Base-by-base conservation (phyloP, 2,797 vertebrate species). In the Cyclura pinguis region DNA sequence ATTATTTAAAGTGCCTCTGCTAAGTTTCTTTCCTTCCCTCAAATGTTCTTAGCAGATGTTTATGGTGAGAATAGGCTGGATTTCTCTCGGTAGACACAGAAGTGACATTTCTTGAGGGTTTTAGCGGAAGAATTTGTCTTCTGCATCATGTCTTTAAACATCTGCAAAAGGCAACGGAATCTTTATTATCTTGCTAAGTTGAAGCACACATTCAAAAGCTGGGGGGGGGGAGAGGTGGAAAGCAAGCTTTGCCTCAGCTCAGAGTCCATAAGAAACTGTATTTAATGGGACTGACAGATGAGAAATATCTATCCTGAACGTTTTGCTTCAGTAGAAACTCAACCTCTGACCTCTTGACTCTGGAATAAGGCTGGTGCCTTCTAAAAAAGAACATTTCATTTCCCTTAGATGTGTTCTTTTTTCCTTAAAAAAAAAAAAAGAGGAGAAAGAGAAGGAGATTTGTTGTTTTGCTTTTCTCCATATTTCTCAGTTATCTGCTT, bases 61-160 rank as follows among this genome's bases (percentile, higher is more conserved):
- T 96, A 95, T 90, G 88, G 87, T 86, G 91, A 82, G 88, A 95
- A 97, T 94, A 95, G 89, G 90, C 93, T 96, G 93, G 92, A 94
- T 96, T 88, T 97, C 93, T 96, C 94, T 96, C 94, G 88, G 95
- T 93, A 97, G 95, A 95, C 91, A 96, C 90, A 96, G 88, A 97
- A 97, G 94, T 96, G 95, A 95, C 95, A 96, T 97, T 97, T 97
- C 97, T 98, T 96, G 96, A 95, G 96, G 97, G 95, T 97, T 97
- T 96, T 96, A 91, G 88, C 89, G 96, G 95, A 96, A 96, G 96
- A 96, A 95, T 96, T 96, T 95, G 94, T 97, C 95, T 97, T 96
- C 96, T 94, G 85, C 94, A 94, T 96, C 94, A 90, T 96, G 96
- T 97, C 95, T 97, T 97, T 96, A 97, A 97, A 97, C 96, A 97